A percentile compares a stretch with the other conserved stretches of the same genome.
Evolutionary conservation across 2,113 vertebrate genomes (phyloP).

Genomic region (Dissostichus mawsoni): DNA sequence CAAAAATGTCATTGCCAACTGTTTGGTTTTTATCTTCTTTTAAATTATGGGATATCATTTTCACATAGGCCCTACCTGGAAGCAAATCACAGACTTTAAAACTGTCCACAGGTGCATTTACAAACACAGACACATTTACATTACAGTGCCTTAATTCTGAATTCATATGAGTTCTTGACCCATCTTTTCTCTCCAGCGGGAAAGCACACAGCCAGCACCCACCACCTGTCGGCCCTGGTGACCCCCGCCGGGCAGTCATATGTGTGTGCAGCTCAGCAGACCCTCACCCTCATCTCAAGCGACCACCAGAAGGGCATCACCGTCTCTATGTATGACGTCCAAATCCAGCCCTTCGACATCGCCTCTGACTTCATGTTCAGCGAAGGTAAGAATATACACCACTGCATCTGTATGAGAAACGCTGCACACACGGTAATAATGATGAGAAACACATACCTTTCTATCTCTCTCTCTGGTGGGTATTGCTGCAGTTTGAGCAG

Average conservation of each 20-base stretch:
- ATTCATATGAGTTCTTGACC: background rate
- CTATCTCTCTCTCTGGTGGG: slow-evolving; percentile 12
- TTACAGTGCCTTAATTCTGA: too few species aligned
- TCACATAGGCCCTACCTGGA: background rate
- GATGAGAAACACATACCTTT: background rate
- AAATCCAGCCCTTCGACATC: slow-evolving; percentile 98
- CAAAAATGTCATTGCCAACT: too few species aligned
- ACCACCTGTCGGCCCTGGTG: slow-evolving; percentile 90
- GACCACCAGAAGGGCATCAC: slow-evolving; percentile 94
- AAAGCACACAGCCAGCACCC: slow-evolving; percentile 92
- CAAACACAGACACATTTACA: background rate
- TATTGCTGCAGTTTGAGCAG: slow-evolving; percentile 62
- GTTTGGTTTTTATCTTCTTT: too few species aligned
- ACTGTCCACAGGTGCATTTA: background rate
- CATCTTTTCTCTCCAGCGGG: slow-evolving; percentile 81
- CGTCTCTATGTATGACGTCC: slow-evolving; percentile 90
- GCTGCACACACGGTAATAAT: background rate
- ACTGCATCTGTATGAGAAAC: too few species aligned
- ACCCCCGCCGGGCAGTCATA: slow-evolving; percentile 93
- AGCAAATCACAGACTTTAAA: too few species aligned
- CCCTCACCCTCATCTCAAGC: slow-evolving; percentile 90
- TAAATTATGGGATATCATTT: background rate
- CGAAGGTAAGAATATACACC: slow-evolving; percentile 86
- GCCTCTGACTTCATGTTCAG: slow-evolving; percentile 95
- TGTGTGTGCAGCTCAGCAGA: slow-evolving; percentile 92